phyloP scores from a whole-genome alignment of 2,888 invertebrate genomes.

The Acrocyrtus sp. region DNA sequence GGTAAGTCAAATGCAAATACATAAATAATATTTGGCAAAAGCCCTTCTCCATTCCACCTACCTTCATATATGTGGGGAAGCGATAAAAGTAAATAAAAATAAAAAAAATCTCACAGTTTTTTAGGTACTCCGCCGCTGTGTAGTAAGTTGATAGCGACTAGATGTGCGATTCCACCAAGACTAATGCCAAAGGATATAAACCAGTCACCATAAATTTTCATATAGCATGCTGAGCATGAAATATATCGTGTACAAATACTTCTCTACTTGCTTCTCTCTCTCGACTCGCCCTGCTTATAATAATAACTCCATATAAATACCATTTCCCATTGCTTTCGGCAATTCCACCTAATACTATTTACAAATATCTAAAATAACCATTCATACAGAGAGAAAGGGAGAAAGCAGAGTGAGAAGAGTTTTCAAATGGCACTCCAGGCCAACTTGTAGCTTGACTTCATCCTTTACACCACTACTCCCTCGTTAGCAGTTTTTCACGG shows the following conservation, averaged over 20 bases:
- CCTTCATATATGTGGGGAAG: conserved; percentile 33
- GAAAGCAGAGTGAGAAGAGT: neutral
- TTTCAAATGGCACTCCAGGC: conserved; percentile 17
- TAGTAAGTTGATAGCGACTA: neutral
- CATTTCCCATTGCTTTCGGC: conserved; percentile 3
- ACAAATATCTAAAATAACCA: neutral
- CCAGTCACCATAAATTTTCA: conserved; percentile 45
- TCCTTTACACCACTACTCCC: conserved; percentile 6
- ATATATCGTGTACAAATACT: neutral
- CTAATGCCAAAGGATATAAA: conserved; percentile 28
- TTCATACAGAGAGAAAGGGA: neutral
- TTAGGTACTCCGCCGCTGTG: no score
- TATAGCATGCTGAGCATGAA: conserved; percentile 20
- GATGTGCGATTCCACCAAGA: conserved; percentile 17
- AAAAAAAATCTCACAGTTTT: conserved; percentile 25
- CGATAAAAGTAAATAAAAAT: conserved; percentile 43
- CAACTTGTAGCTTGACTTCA: conserved; percentile 38
- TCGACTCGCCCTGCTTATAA: neutral
- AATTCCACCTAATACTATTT: neutral
- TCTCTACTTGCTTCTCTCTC: neutral
- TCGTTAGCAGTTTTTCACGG: conserved; percentile 29
- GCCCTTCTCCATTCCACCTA: conserved; percentile 18
- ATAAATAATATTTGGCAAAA: conserved; percentile 41
- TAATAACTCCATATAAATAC: conserved; percentile 1
- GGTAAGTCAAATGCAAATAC: conserved; percentile 15